Conservation (phyloP, 1,140 invertebrate species). For the Calephelis virginiensis region DNA sequence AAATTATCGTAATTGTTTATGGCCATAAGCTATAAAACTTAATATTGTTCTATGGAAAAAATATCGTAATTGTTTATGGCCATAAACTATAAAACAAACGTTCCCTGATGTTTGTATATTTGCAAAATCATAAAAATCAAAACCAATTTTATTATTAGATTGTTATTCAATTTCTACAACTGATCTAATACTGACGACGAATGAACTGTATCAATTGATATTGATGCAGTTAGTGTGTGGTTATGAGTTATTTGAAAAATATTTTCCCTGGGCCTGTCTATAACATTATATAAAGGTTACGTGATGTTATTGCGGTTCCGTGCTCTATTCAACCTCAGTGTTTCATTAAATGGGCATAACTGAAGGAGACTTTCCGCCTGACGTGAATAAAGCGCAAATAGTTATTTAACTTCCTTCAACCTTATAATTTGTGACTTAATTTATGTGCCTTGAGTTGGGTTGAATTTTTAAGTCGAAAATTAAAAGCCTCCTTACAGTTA, state of each 20-base stretch:
- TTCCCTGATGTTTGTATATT: too few species aligned
- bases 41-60: too few species aligned
- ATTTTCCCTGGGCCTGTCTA: background rate
- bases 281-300: constrained; percentile 1
- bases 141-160: too few species aligned
- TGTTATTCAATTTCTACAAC: too few species aligned
- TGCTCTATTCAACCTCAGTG: constrained; percentile 11
- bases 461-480: constrained; percentile 6
- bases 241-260: background rate
- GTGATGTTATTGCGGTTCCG: constrained; percentile 6
- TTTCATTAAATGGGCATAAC: constrained; percentile 13
- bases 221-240: background rate
- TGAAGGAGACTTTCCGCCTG: constrained; percentile 13
- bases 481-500: background rate
- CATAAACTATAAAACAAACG: too few species aligned
- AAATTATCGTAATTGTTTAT: too few species aligned
- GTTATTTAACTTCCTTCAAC: constrained; percentile 13
- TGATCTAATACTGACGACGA: too few species aligned
- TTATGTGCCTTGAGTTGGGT: background rate
- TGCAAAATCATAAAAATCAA: too few species aligned
- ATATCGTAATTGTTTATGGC: too few species aligned
- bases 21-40: too few species aligned
- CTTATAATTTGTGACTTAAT: constrained; percentile 7
- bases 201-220: too few species aligned
- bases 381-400: constrained; percentile 13